These are phyloP conservation scores for Trissonchulus sp. DNA, from an alignment of 2,888 invertebrate genomes.

Conservation along the genomic window DNA sequence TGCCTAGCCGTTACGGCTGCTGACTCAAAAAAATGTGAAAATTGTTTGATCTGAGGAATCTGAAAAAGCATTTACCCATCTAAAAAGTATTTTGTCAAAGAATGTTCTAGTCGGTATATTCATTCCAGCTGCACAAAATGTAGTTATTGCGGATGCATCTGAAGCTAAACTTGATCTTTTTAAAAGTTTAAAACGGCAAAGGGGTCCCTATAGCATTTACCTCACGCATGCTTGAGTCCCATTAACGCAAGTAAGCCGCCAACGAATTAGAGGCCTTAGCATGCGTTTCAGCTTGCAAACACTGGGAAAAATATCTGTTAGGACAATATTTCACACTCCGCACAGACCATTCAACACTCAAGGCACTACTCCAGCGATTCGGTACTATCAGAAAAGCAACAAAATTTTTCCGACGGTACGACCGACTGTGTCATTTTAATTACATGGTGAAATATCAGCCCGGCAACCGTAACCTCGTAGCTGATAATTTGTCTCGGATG, in stretches of 20 bases:
- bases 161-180: constrained; percentile 39
- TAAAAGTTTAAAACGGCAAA: neutral
- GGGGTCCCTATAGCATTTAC: constrained; percentile 45
- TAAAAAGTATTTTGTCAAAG: too few relatives aligned
- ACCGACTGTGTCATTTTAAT: constrained; percentile 8
- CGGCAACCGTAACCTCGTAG: neutral
- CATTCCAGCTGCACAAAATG: too few relatives aligned
- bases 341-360: constrained; percentile 53
- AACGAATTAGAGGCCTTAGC: constrained; percentile 45
- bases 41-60: too few relatives aligned
- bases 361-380: neutral
- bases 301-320: constrained; percentile 51
- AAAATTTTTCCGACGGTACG: neutral
- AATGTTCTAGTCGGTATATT: too few relatives aligned
- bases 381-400: neutral
- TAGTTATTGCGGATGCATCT: constrained; percentile 41
- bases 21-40: too few relatives aligned
- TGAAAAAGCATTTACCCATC: too few relatives aligned
- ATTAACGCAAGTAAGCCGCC: constrained; percentile 24
- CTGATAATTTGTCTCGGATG: neutral
- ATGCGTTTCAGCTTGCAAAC: constrained; percentile 50
- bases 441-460: constrained; percentile 6
- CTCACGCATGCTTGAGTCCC: constrained; percentile 35
- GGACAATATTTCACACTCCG: constrained; percentile 51
- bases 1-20: too few relatives aligned